Conservation (phyloP, 2,888 invertebrate species). For the Bugulina stolonifera region DNA sequence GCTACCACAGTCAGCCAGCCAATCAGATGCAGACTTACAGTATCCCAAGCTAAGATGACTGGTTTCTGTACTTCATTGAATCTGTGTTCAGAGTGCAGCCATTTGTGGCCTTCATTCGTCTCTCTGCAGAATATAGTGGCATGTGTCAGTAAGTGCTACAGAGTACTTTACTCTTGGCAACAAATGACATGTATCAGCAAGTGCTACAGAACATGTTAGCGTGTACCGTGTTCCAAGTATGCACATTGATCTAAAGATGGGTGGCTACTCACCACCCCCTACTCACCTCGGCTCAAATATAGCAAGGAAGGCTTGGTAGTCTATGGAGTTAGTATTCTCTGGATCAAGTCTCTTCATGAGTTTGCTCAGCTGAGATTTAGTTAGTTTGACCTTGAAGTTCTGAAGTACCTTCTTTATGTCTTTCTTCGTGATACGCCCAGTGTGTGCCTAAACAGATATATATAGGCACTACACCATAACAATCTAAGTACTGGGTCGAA, state of each 20-base stretch:
- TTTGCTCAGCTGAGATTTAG: constrained; percentile 43
- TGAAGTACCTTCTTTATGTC: constrained; percentile 43
- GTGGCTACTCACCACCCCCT: constrained; percentile 31
- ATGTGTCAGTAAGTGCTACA: too few species aligned
- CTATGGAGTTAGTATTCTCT: constrained; percentile 40
- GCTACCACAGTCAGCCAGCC: too few species aligned
- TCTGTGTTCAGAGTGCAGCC: constrained; percentile 47
- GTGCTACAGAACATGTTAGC: too few species aligned
- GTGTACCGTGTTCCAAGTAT: too few species aligned
- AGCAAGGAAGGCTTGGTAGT: constrained; percentile 46
- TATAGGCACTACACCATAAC: too few species aligned
- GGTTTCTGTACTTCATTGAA: constrained; percentile 45
- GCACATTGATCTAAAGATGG: too few species aligned
- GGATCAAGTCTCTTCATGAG: constrained; percentile 44
- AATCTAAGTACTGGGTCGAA: too few species aligned
- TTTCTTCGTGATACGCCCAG: constrained; percentile 42
- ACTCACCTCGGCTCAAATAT: constrained; percentile 49
- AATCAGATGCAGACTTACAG: too few species aligned
- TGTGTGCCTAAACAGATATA: constrained; percentile 42
- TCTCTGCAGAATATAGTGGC: constrained; percentile 1
- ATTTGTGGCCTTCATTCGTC: constrained; percentile 47
- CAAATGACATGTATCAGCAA: too few species aligned
- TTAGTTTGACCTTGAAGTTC: constrained; percentile 42
- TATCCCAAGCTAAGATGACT: constrained; percentile 47
- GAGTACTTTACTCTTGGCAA: too few species aligned